Conservation (phyloP, 1,140 invertebrate species). For the Vanessa atalanta region DNA sequence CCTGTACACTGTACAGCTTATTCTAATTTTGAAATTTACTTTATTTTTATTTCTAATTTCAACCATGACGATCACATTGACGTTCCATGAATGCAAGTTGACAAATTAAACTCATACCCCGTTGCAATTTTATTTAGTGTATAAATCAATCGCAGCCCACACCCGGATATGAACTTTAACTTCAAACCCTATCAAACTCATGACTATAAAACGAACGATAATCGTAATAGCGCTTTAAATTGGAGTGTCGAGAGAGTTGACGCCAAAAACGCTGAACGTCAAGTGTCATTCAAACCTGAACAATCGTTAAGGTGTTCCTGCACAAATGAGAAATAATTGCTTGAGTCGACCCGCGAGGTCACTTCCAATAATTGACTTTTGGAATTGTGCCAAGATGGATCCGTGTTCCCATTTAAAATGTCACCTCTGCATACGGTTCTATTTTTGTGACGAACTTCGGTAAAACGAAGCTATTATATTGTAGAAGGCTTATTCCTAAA, state of each 20-base stretch:
- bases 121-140: no score
- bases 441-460: conserved; percentile 2
- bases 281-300: conserved; percentile 60
- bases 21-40: no score
- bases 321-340: conserved; percentile 65
- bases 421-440: conserved; percentile 16
- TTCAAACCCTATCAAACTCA: neutral
- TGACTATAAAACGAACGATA: neutral
- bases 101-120: no score
- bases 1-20: no score
- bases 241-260: conserved; percentile 47
- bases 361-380: conserved; percentile 71
- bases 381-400: conserved; percentile 59
- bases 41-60: no score
- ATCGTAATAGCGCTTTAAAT: conserved; percentile 46
- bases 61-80: no score
- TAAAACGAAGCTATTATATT: neutral
- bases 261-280: conserved; percentile 58
- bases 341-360: conserved; percentile 42
- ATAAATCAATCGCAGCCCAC: no score
- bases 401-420: conserved; percentile 23
- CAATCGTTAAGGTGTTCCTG: conserved; percentile 67
- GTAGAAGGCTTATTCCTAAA: neutral
- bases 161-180: neutral
- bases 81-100: no score